Percentiles rank a stretch among this genome's conserved stretches.
phyloP scores from a whole-genome alignment of 2,888 invertebrate genomes.

The Silvanus unidentatus region DNA sequence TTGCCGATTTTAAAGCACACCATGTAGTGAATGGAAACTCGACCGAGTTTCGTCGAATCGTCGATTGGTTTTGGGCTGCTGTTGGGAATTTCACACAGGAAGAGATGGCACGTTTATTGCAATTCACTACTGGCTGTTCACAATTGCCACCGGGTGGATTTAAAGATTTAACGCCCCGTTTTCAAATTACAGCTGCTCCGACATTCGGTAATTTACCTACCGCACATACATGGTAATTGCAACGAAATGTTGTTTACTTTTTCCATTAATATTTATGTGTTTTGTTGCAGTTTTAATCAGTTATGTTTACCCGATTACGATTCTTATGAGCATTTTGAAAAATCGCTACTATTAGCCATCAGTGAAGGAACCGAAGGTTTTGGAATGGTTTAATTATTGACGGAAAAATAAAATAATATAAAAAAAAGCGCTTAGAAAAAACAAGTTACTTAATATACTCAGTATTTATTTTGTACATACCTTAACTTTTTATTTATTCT shows the following conservation, averaged over 20 bases:
- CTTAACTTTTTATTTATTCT: no score
- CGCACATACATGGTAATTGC: constrained; percentile 81
- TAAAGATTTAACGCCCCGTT: constrained; percentile 80
- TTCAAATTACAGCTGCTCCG: constrained; percentile 87
- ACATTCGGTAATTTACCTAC: constrained; percentile 87
- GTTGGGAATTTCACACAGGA: constrained; percentile 84
- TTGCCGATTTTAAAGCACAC: constrained; percentile 83
- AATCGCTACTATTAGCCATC: constrained; percentile 82
- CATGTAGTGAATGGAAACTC: constrained; percentile 78
- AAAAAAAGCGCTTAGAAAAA: neutral
- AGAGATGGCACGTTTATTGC: constrained; percentile 86
- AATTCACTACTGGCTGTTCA: constrained; percentile 90
- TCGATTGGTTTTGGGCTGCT: constrained; percentile 89
- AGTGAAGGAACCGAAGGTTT: constrained; percentile 96
- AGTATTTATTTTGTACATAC: neutral
- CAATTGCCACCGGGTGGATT: constrained; percentile 90
- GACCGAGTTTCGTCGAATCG: constrained; percentile 74
- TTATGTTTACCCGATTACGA: constrained; percentile 93
- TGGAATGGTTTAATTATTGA: constrained; percentile 57
- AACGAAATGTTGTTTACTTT: constrained; percentile 4
- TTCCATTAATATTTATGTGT: neutral
- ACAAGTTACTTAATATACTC: neutral
- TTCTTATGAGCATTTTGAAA: constrained; percentile 88
- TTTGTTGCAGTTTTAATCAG: constrained; percentile 78
- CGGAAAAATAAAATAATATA: no score